Evolutionary conservation across 2,797 vertebrate species (phyloP).

Genomic region (Heterohyrax brucei): DNA sequence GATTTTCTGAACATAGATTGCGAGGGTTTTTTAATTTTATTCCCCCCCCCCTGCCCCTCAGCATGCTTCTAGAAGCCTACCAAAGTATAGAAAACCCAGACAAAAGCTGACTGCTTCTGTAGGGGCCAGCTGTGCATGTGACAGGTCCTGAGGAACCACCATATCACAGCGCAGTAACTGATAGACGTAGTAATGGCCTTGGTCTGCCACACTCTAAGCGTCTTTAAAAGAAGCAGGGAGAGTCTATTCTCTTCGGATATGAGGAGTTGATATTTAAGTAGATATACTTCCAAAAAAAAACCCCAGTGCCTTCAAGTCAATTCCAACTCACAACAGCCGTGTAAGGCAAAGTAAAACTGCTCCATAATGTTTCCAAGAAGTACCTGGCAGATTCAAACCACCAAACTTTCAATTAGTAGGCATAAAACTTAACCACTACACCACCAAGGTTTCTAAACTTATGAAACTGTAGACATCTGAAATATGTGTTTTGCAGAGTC

Average conservation of each 20-base stretch:
- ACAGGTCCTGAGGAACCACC: neutral
- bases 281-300: neutral
- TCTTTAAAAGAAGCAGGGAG: constrained; percentile 30
- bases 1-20: too few relatives aligned
- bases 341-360: too few relatives aligned
- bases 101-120: neutral
- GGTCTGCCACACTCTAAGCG: neutral
- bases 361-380: too few relatives aligned
- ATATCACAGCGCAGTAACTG: rapidly evolving
- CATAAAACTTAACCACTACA: too few relatives aligned
- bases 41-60: too few relatives aligned
- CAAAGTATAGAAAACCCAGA: neutral
- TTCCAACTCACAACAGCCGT: too few relatives aligned
- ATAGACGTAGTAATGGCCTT: rapidly evolving
- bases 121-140: neutral
- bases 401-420: too few relatives aligned
- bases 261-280: neutral
- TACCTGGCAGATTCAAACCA: too few relatives aligned
- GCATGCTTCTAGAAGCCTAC: too few relatives aligned
- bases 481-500: neutral
- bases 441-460: too few relatives aligned
- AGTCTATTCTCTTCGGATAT: neutral
- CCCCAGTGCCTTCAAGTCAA: too few relatives aligned
- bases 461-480: neutral
- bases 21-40: too few relatives aligned